Base-by-base conservation (phyloP, 2,797 vertebrate genomes). In the Spea hammondii region DNA sequence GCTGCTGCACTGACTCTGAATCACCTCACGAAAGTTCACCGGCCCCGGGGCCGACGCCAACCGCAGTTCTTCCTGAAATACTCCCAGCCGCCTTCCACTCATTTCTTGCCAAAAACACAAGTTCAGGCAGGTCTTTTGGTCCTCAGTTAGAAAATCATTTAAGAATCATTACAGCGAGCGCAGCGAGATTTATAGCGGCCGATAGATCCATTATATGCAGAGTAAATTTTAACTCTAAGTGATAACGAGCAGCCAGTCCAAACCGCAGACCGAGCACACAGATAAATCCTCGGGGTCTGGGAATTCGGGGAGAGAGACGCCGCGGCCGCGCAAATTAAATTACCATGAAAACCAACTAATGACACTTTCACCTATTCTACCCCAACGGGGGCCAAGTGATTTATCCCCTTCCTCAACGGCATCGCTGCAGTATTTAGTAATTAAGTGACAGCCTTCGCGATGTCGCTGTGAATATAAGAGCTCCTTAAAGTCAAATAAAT, bases 161-260 rank as follows among this genome's bases (percentile, higher is more conserved):
- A 79, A 48, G 66, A 74, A 79, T 79, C 66, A 75, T 79, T 79
- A 79, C 13, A 44, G 49, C 4, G 10, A 69, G n/a, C 32, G n/a
- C 5, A 2, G 4, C 65, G 60, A 72, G 72, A 79, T 79, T 79
- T 79, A 75, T 55, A 66, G 13, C 12, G 57, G 17, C 65, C 7
- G 55, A 32, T 49, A 44, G 32, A 51, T 62, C 65, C 78, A 79
- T 79, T 79, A 70, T 70, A n/a, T 51, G 50, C 72, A 70, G 14
- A 47, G 68, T 74, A 79, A 79, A 79, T 79, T 74, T 64, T 32
- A 59, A 54, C 46, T 70, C 54, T 79, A 74, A 79, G 78, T 70
- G 78, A 79, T 79, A 68, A 79, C 70, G 59, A 66, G 65, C 72
- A 79, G 8, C 8, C 53, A 14, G 65, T 73, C 77, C 71, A 55